phyloP scores from a whole-genome alignment of 2,113 vertebrate species.

The Mesitornis unicolor region DNA sequence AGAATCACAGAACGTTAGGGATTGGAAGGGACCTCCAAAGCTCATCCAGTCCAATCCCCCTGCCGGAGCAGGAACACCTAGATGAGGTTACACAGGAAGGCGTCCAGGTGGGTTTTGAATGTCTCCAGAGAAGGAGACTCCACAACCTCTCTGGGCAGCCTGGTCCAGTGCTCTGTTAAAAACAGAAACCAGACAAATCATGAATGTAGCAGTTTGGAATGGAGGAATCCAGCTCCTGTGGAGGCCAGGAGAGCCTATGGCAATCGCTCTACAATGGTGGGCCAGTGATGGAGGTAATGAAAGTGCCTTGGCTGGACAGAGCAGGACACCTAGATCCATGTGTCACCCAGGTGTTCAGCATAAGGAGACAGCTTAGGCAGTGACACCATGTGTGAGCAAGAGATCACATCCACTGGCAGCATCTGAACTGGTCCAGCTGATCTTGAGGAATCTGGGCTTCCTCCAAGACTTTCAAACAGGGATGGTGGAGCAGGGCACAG shows the following conservation, averaged over 20 bases:
- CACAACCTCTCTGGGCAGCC: no score
- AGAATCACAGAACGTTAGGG: no score
- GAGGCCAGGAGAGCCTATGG: not conserved
- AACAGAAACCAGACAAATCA: fast-evolving
- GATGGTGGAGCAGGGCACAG: no score
- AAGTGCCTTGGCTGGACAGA: not conserved
- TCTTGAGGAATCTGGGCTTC: not conserved
- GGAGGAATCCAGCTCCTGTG: not conserved
- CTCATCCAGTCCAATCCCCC: no score
- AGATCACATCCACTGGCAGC: not conserved
- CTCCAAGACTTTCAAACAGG: not conserved
- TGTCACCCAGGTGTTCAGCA: not conserved
- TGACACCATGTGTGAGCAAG: fast-evolving
- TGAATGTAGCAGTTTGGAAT: not conserved
- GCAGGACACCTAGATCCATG: not conserved
- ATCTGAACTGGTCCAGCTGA: fast-evolving
- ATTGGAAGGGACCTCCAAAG: no score
- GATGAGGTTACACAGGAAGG: no score
- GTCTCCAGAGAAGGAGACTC: no score
- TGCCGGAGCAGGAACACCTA: no score
- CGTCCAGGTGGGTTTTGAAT: no score
- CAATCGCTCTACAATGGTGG: not conserved
- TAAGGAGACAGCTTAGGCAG: not conserved
- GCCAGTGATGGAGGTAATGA: not conserved
- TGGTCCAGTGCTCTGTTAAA: no score